Conservation (phyloP, 2,113 vertebrate genomes). For the Saguinus midas region DNA sequence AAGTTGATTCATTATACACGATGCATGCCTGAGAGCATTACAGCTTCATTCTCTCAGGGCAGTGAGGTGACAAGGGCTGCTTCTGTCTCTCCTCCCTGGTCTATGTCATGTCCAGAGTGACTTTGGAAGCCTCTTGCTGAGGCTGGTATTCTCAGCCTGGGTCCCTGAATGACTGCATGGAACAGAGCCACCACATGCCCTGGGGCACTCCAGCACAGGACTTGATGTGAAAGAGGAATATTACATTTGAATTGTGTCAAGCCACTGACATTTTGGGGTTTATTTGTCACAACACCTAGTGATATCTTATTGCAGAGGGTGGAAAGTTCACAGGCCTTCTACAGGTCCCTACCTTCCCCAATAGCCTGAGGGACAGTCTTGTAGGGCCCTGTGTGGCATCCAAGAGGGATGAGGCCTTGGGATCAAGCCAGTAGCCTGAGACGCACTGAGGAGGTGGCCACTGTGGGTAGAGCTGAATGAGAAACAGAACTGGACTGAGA, state of each 20-base stretch:
- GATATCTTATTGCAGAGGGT: background rate
- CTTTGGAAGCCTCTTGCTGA: background rate
- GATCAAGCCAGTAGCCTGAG: background rate
- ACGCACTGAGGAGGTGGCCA: background rate
- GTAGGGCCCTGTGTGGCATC: background rate
- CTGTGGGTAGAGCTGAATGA: background rate
- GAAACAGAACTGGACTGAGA: background rate
- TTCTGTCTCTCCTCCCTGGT: background rate
- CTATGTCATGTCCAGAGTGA: background rate
- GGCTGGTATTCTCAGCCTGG: background rate
- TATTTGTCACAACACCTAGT: background rate
- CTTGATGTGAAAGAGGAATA: background rate
- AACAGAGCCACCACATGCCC: background rate
- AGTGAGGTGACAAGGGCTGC: background rate
- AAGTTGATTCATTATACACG: too few relatives aligned
- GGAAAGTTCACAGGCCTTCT: background rate
- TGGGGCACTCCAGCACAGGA: background rate
- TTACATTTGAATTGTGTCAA: background rate
- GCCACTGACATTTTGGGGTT: background rate
- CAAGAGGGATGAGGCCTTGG: background rate
- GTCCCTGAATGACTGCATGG: background rate
- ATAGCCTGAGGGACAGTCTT: background rate
- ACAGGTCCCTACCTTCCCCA: background rate
- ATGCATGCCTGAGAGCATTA: background rate
- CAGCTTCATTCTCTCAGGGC: background rate